Conservation (phyloP, 2,113 vertebrate species). For the Paramormyrops kingsleyae region DNA sequence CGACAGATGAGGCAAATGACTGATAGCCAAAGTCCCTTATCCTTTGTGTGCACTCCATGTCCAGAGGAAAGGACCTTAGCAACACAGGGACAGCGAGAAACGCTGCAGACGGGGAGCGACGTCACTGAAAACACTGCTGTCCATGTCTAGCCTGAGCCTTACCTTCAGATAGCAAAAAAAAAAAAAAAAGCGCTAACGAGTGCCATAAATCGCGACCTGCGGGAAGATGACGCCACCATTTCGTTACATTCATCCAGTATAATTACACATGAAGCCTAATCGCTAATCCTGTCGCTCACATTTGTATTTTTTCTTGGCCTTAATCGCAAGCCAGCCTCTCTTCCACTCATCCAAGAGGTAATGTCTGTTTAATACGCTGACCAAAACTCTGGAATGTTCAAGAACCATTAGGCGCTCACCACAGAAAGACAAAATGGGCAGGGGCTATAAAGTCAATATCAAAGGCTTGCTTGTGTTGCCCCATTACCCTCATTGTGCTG, state of each 20-base stretch:
- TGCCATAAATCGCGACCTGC: not conserved
- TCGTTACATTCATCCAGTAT: not conserved
- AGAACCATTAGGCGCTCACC: not conserved
- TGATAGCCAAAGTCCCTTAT: constrained; percentile 8
- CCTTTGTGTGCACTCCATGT: not conserved
- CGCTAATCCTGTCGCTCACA: not conserved
- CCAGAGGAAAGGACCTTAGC: not conserved
- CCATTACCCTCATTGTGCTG: not conserved
- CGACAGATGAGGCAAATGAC: constrained; percentile 5
- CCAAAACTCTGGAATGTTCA: not conserved
- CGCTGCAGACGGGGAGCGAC: not conserved
- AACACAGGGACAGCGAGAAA: not conserved
- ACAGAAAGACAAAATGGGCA: not conserved
- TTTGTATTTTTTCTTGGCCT: not conserved
- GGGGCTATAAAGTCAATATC: not conserved
- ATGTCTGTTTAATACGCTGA: not conserved
- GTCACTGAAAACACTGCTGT: constrained; percentile 1
- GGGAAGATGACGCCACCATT: not conserved
- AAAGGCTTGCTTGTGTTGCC: not conserved
- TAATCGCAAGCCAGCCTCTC: not conserved
- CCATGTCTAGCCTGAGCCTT: not conserved
- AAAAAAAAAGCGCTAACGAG: not conserved
- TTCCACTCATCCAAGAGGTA: not conserved
- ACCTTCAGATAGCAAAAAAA: not conserved
- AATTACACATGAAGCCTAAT: not conserved